phyloP scores from a whole-genome alignment of 2,113 vertebrate genomes.

The Labeo catla region DNA sequence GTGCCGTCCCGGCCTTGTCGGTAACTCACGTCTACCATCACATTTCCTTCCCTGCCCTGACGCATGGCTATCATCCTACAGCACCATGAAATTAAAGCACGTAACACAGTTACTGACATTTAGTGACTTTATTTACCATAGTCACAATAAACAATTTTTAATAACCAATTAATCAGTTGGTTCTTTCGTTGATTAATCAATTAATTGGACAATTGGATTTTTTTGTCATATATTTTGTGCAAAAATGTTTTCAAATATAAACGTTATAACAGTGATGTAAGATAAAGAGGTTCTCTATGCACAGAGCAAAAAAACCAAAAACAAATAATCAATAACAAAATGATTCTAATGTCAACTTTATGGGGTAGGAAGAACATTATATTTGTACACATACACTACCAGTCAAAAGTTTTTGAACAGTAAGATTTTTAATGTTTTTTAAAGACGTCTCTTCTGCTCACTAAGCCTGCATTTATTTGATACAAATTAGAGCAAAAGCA shows the following conservation, averaged over 20 bases:
- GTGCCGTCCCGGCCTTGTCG: slow-evolving; percentile 84
- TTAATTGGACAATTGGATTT: too few species aligned
- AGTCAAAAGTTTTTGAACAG: too few species aligned
- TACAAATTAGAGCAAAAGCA: too few species aligned
- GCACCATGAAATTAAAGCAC: background rate
- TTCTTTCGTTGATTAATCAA: background rate
- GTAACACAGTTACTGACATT: background rate
- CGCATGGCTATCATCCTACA: slow-evolving; percentile 93
- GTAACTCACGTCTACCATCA: slow-evolving; percentile 92
- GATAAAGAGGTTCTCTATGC: background rate
- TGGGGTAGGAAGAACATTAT: background rate
- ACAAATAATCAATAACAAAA: background rate
- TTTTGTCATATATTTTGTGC: background rate
- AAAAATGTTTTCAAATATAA: background rate
- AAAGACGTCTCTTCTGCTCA: too few species aligned
- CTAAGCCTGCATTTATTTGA: too few species aligned
- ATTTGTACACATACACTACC: background rate
- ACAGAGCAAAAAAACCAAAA: background rate
- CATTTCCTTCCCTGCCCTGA: slow-evolving; percentile 85
- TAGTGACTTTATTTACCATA: background rate
- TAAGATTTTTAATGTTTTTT: too few species aligned
- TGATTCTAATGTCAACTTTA: background rate
- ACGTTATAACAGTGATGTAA: background rate
- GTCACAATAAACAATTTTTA: background rate
- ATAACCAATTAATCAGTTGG: background rate